Conservation (phyloP, 2,888 invertebrate genomes). For the Baccha elongata region DNA sequence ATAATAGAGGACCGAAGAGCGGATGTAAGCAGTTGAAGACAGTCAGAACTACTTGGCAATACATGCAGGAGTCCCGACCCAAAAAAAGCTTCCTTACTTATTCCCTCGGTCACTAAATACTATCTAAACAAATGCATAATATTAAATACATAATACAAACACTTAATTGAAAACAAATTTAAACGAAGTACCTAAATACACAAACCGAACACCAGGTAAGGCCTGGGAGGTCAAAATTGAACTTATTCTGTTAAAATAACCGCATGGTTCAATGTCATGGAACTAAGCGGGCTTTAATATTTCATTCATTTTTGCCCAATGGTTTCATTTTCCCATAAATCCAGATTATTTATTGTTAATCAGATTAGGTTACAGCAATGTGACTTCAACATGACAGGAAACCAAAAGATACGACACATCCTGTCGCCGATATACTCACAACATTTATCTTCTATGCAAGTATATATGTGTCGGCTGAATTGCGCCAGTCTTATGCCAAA, state of each 20-base stretch:
- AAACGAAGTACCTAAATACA: too few species aligned
- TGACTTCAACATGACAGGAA: slow-evolving; percentile 67
- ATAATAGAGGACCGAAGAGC: too few species aligned
- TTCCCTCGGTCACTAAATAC: too few species aligned
- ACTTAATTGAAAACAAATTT: too few species aligned
- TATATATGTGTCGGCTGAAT: slow-evolving; percentile 29
- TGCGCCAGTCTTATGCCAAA: slow-evolving; percentile 2
- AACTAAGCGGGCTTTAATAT: slow-evolving; percentile 39
- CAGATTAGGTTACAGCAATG: slow-evolving; percentile 79
- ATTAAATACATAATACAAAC: too few species aligned
- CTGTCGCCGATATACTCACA: slow-evolving; percentile 64
- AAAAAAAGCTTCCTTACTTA: too few species aligned
- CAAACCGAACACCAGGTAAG: too few species aligned
- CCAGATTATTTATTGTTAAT: slow-evolving; percentile 79
- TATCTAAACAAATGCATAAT: too few species aligned
- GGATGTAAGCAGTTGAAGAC: too few species aligned
- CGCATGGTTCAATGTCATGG: slow-evolving; percentile 55
- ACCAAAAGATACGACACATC: slow-evolving; percentile 72
- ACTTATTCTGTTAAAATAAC: slow-evolving; percentile 23
- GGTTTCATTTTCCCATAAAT: slow-evolving; percentile 64
- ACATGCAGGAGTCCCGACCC: too few species aligned
- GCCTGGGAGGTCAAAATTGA: slow-evolving; percentile 11
- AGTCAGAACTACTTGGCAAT: too few species aligned
- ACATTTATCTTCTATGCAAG: slow-evolving; percentile 54
- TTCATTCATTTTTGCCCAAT: slow-evolving; percentile 47